Evolutionary conservation across 2,113 vertebrate species (phyloP).

Genomic region (Physeter macrocephalus): DNA sequence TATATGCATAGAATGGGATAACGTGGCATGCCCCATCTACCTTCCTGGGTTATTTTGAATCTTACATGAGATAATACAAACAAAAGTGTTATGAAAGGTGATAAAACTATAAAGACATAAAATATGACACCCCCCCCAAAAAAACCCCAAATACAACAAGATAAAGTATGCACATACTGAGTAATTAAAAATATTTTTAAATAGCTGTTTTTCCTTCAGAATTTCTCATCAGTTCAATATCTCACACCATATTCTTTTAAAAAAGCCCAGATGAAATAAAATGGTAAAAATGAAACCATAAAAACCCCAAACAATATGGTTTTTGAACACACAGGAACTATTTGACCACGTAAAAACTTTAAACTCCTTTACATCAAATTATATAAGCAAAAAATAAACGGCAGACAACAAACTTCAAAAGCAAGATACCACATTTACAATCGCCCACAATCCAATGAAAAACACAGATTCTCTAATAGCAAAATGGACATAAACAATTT

Average conservation of each 20-base stretch:
- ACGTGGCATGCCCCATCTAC: neutral
- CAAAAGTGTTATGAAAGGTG: neutral
- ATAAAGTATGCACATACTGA: neutral
- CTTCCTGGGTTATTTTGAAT: neutral
- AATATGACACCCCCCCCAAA: accelerated
- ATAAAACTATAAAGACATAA: neutral
- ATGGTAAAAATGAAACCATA: neutral
- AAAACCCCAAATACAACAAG: neutral
- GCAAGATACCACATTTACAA: neutral
- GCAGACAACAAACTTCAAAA: neutral
- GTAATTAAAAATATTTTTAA: neutral
- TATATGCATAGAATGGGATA: accelerated
- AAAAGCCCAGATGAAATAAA: neutral
- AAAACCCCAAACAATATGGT: neutral
- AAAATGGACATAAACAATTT: neutral
- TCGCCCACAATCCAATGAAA: neutral
- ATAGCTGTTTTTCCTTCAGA: neutral
- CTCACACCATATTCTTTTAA: neutral
- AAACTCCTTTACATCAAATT: neutral
- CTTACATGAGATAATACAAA: neutral
- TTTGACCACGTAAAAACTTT: neutral
- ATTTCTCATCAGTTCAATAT: neutral
- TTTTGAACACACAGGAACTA: neutral
- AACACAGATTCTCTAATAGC: neutral
- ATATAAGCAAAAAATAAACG: neutral